Percentiles rank a stretch among this genome's conserved stretches.
Conservation (phyloP, 2,797 vertebrate genomes). For the Gambelia wislizenii region DNA sequence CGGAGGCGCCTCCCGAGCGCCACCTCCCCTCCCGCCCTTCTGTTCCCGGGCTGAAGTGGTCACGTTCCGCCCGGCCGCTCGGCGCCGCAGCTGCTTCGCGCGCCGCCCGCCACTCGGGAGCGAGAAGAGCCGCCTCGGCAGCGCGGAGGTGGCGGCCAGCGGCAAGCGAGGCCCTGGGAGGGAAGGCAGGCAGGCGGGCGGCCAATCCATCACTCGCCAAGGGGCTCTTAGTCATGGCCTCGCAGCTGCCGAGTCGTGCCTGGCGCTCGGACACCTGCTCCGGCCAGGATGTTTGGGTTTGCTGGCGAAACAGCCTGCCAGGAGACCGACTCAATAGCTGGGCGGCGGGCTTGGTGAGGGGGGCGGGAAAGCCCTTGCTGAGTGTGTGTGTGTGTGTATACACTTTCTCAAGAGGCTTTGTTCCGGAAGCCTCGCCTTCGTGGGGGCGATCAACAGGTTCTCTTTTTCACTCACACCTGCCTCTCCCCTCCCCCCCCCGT, state of each 20-base stretch:
- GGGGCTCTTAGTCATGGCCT: slow-evolving; percentile 36
- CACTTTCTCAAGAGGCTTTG: background rate
- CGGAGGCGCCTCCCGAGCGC: too few relatives aligned
- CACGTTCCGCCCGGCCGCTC: background rate
- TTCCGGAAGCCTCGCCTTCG: background rate
- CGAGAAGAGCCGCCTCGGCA: background rate
- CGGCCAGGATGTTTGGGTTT: slow-evolving; percentile 53
- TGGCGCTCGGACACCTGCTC: slow-evolving; percentile 48
- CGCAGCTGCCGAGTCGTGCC: slow-evolving; percentile 11
- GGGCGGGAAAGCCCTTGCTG: background rate
- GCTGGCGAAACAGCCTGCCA: background rate
- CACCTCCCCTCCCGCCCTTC: background rate
- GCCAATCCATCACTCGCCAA: slow-evolving; percentile 23
- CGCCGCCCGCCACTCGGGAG: background rate
- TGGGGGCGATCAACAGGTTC: background rate
- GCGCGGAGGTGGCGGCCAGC: background rate
- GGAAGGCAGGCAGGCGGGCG: background rate
- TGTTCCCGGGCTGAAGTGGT: slow-evolving; percentile 17
- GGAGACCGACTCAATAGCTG: background rate
- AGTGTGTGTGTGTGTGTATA: background rate
- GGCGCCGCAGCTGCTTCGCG: background rate
- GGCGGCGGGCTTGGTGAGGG: too few relatives aligned
- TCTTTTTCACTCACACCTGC: background rate
- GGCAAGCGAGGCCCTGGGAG: background rate
- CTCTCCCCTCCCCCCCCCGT: too few relatives aligned